phyloP scores from a whole-genome alignment of 2,888 invertebrate species.

The Eugnorisma glareosa region DNA sequence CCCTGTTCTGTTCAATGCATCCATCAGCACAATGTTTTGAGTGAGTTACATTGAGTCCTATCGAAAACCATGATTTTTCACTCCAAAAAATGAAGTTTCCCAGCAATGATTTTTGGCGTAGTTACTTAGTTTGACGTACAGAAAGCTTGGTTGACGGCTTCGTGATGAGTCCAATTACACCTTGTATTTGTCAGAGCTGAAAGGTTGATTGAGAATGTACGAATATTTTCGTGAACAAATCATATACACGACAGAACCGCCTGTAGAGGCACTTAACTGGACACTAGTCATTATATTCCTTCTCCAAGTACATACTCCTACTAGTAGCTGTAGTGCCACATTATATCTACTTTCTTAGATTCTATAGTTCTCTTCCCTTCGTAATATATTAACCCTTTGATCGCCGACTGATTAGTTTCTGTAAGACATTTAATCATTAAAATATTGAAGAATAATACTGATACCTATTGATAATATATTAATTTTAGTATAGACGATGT shows the following conservation, averaged over 20 bases:
- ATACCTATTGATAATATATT: constrained; percentile 57
- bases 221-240: constrained; percentile 15
- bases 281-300: constrained; percentile 79
- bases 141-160: neutral
- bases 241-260: constrained; percentile 53
- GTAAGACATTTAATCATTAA: constrained; percentile 65
- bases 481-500: constrained; percentile 52
- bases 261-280: constrained; percentile 75
- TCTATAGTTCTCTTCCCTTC: constrained; percentile 72
- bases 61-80: neutral
- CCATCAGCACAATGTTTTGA: neutral
- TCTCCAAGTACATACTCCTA: constrained; percentile 79
- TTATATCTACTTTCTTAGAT: constrained; percentile 76
- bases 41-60: neutral
- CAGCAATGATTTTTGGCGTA: neutral
- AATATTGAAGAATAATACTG: constrained; percentile 62
- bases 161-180: neutral
- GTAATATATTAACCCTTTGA: constrained; percentile 63
- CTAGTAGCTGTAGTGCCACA: constrained; percentile 84
- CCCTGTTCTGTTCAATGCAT: neutral
- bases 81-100: neutral
- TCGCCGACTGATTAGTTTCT: constrained; percentile 64
- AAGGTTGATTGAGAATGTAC: constrained; percentile 14
- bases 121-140: neutral
- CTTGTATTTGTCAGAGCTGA: neutral